These are phyloP conservation scores for Clinocottus analis DNA, from an alignment of 2,113 vertebrate species.

Conservation along the genomic window DNA sequence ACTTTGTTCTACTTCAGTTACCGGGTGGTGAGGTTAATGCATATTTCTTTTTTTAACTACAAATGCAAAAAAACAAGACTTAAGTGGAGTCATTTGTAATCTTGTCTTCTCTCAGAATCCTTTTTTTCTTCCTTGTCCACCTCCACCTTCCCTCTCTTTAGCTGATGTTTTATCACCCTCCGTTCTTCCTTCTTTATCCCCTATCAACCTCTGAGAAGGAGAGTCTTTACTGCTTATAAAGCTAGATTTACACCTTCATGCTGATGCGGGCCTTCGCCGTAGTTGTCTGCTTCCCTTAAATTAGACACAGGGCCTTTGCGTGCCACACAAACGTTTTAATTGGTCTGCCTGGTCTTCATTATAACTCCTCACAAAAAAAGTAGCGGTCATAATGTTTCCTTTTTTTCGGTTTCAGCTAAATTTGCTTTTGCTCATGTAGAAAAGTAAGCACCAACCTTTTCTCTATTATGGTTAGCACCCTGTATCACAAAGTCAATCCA, in stretches of 20 bases:
- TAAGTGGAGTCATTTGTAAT: slow-evolving; percentile 29
- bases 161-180: slow-evolving; percentile 23
- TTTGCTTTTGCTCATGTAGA: background rate
- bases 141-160: background rate
- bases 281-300: slow-evolving; percentile 26
- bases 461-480: background rate
- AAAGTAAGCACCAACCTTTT: slow-evolving; percentile 18
- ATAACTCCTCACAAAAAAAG: slow-evolving; percentile 32
- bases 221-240: slow-evolving; percentile 28
- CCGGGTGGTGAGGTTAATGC: slow-evolving; percentile 12
- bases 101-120: slow-evolving; percentile 18
- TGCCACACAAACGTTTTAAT: slow-evolving; percentile 32
- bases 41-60: slow-evolving; percentile 34
- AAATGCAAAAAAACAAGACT: slow-evolving; percentile 13
- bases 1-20: background rate
- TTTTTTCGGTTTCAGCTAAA: slow-evolving; percentile 3
- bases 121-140: background rate
- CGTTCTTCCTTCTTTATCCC: slow-evolving; percentile 1
- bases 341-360: slow-evolving; percentile 46
- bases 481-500: slow-evolving; percentile 9
- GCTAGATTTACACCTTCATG: slow-evolving; percentile 25
- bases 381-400: slow-evolving; percentile 13
- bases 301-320: slow-evolving; percentile 15
- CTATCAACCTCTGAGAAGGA: slow-evolving; percentile 11
- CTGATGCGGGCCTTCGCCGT: background rate